A percentile compares a stretch with the other conserved stretches of the same genome.
Conservation (phyloP, 2,888 invertebrate species). For the Clistopyga incitator region DNA sequence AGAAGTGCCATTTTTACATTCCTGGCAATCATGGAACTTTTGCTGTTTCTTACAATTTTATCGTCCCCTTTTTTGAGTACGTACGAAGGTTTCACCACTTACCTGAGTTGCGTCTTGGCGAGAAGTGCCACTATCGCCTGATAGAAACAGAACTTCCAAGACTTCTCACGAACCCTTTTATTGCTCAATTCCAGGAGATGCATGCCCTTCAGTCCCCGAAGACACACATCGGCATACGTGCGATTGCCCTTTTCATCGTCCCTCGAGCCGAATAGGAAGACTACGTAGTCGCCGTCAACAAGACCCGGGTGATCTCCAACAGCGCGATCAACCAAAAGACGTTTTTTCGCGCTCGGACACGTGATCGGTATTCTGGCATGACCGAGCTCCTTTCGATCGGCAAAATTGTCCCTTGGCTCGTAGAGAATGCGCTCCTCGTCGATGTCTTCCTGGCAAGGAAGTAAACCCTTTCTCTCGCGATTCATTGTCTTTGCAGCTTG, state of each 20-base stretch:
- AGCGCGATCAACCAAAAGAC: constrained; percentile 72
- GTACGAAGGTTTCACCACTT: constrained; percentile 23
- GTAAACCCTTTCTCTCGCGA: constrained; percentile 67
- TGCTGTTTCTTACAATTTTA: not conserved
- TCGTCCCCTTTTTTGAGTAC: not conserved
- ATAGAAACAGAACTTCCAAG: constrained; percentile 82
- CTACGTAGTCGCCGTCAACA: constrained; percentile 79
- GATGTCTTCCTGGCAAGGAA: constrained; percentile 71
- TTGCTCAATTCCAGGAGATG: constrained; percentile 75
- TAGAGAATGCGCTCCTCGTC: constrained; percentile 57
- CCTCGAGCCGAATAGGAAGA: constrained; percentile 70
- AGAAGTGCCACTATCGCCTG: constrained; percentile 79
- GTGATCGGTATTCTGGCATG: constrained; percentile 76
- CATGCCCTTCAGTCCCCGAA: constrained; percentile 80
- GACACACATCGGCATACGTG: constrained; percentile 74
- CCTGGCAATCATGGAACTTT: not conserved
- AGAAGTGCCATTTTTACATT: not conserved
- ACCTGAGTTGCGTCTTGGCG: constrained; percentile 81
- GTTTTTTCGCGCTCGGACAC: constrained; percentile 55
- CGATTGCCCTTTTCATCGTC: constrained; percentile 60
- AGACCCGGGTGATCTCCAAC: constrained; percentile 77
- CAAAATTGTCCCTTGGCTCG: constrained; percentile 71
- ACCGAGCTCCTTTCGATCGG: constrained; percentile 77
- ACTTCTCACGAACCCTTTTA: constrained; percentile 72
- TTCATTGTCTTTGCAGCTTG: constrained; percentile 60